Evolutionary conservation across 2,797 vertebrate genomes (phyloP).

Genomic region (Chaunax sp.): DNA sequence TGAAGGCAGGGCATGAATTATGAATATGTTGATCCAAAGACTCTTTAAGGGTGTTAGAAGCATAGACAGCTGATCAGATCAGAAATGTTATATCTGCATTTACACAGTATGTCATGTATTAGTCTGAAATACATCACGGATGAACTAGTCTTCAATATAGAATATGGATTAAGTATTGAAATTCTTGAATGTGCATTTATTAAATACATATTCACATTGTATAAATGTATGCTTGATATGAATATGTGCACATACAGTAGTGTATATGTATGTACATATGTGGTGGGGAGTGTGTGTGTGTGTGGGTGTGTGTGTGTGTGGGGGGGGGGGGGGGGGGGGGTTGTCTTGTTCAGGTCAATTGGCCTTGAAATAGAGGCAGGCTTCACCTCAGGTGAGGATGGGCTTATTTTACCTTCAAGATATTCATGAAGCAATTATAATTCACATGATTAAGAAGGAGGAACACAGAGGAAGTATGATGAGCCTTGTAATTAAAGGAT

Average conservation of each 20-base stretch:
- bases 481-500: slow-evolving; percentile 68
- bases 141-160: neutral
- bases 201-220: no score
- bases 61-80: no score
- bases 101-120: no score
- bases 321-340: neutral
- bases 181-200: no score
- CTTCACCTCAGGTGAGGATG: slow-evolving; percentile 48
- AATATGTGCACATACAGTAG: no score
- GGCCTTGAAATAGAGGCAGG: slow-evolving; percentile 55
- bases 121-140: no score
- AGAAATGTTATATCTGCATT: no score
- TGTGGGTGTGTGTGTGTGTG: neutral
- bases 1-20: neutral
- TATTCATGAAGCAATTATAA: slow-evolving; percentile 74
- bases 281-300: no score
- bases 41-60: neutral
- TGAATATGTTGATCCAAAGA: slow-evolving; percentile 1
- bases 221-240: no score
- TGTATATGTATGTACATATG: no score
- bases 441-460: slow-evolving; percentile 63
- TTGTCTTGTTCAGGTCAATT: slow-evolving; percentile 48
- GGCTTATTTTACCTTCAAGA: slow-evolving; percentile 44
- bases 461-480: slow-evolving; percentile 56
- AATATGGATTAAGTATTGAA: neutral